These are phyloP conservation scores for Auanema sp. DNA, from an alignment of 2,888 invertebrate species.

Conservation along the genomic window DNA sequence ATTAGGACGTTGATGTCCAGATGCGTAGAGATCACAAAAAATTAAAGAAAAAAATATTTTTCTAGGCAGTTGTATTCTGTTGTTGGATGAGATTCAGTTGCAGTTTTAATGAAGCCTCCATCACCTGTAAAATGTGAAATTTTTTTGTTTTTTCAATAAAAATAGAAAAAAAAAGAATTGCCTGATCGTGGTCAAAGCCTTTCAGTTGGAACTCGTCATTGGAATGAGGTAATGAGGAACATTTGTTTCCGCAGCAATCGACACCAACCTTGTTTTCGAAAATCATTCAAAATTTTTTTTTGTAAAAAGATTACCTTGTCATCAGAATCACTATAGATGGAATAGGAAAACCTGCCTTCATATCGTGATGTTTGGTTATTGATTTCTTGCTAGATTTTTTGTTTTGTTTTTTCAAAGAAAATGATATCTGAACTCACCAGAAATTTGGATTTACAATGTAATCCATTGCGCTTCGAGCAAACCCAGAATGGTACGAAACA, in stretches of 20 bases:
- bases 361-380: no score
- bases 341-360: no score
- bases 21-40: background rate
- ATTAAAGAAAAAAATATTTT: background rate
- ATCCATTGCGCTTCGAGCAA: conserved; percentile 43
- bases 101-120: conserved; percentile 10
- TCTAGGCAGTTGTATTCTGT: conserved; percentile 1
- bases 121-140: conserved; percentile 9
- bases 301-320: conserved; percentile 5
- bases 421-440: conserved; percentile 17
- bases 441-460: conserved; percentile 53
- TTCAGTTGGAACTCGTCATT: conserved; percentile 18
- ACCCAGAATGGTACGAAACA: conserved; percentile 52
- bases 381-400: conserved; percentile 2
- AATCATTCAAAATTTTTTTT: conserved; percentile 8
- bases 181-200: conserved; percentile 23
- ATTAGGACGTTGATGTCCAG: background rate
- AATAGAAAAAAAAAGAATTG: conserved; percentile 10
- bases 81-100: conserved; percentile 13
- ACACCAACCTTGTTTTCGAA: conserved; percentile 16
- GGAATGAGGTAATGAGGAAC: conserved; percentile 21
- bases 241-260: conserved; percentile 24
- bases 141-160: conserved; percentile 1
- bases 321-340: no score
- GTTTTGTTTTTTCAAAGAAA: background rate